Evolutionary conservation across 2,113 vertebrate species (phyloP).

Genomic region (Carlito syrichta): DNA sequence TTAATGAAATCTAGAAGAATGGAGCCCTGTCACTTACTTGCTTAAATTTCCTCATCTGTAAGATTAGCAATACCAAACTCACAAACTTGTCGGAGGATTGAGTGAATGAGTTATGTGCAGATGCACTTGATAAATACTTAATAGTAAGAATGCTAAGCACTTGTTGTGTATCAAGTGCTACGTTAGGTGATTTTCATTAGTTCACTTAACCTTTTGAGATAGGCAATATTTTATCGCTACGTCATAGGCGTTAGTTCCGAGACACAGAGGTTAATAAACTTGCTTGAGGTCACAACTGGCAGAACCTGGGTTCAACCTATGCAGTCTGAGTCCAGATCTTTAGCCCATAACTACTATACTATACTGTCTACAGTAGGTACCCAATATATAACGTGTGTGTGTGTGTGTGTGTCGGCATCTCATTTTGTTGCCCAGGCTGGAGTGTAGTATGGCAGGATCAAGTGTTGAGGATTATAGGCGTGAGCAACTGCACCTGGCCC

Average conservation of each 20-base stretch:
- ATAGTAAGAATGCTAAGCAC: not conserved
- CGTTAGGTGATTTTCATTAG: not conserved
- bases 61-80: not conserved
- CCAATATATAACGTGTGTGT: not conserved
- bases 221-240: not conserved
- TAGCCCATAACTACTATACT: not conserved
- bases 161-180: not conserved
- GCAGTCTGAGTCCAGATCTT: not conserved
- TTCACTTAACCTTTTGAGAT: not conserved
- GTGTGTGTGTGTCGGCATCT: too few species aligned
- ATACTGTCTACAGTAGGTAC: not conserved
- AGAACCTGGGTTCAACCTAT: not conserved
- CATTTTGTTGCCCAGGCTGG: too few species aligned
- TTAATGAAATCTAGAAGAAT: not conserved
- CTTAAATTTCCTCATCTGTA: slow-evolving; percentile 4
- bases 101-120: not conserved
- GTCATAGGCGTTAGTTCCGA: not conserved
- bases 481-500: too few species aligned
- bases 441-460: too few species aligned
- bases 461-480: too few species aligned
- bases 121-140: not conserved
- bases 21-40: not conserved
- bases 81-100: not conserved
- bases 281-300: not conserved
- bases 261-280: not conserved